Conservation (phyloP, 2,113 vertebrate species). For the Solea solea region DNA sequence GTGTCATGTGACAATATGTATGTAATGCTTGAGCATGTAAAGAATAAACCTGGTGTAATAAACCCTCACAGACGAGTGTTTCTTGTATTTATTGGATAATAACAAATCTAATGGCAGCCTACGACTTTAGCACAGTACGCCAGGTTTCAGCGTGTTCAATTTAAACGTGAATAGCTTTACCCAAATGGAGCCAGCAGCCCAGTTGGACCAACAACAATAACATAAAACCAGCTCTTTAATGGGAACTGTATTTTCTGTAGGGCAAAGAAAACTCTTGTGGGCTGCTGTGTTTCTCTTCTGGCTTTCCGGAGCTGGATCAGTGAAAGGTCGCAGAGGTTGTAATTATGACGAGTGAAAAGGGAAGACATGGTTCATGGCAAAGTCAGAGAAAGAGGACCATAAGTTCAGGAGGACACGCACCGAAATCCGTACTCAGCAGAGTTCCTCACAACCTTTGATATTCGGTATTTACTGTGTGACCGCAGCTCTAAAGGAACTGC, state of each 20-base stretch:
- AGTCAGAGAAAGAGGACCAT: neutral
- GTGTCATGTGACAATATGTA: too few species aligned
- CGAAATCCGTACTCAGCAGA: neutral
- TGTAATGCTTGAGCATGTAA: too few species aligned
- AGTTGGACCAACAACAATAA: neutral
- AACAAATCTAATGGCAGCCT: too few species aligned
- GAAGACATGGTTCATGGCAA: neutral
- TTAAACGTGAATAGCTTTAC: neutral
- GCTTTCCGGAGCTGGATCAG: conserved; percentile 11
- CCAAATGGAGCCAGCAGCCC: neutral
- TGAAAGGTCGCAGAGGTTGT: conserved; percentile 21
- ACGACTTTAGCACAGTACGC: too few species aligned
- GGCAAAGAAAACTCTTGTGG: conserved; percentile 8
- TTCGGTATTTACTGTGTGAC: neutral
- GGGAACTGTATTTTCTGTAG: conserved; percentile 3
- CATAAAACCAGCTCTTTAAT: neutral
- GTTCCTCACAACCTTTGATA: neutral
- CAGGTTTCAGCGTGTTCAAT: neutral
- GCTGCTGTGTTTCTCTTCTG: conserved; percentile 12
- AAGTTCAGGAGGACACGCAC: neutral
- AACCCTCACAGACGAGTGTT: too few species aligned
- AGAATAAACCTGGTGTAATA: too few species aligned
- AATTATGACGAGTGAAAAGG: neutral
- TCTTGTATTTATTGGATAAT: too few species aligned
- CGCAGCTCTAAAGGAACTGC: conserved; percentile 5